Evolutionary conservation across 2,888 invertebrate genomes (phyloP).

Genomic region (Pediacus dermestoides): DNA sequence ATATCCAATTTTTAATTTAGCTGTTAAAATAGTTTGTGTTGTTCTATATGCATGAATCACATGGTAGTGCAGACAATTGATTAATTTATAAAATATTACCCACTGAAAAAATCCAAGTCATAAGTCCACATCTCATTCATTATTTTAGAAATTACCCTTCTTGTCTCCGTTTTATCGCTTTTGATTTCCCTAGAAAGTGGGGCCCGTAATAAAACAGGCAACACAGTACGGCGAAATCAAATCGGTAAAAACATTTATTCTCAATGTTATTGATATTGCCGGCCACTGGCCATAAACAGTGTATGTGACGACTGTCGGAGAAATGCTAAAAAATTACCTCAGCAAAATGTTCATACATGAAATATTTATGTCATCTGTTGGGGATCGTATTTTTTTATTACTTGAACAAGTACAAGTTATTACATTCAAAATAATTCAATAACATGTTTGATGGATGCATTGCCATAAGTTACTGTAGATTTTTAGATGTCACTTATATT

Average conservation of each 20-base stretch:
- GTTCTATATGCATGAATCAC: too few species aligned
- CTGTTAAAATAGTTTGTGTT: too few species aligned
- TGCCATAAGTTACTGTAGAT: too few species aligned
- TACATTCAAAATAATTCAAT: conserved; percentile 8
- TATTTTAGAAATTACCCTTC: too few species aligned
- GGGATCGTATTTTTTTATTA: conserved; percentile 8
- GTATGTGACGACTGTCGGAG: conserved; percentile 43
- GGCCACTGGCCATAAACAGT: conserved; percentile 42
- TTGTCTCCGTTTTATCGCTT: too few species aligned
- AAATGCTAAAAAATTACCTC: conserved; percentile 38
- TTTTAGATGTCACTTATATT: too few species aligned
- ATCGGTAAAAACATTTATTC: conserved; percentile 42
- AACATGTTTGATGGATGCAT: conserved; percentile 1
- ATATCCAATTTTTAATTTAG: too few species aligned
- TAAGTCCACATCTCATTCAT: too few species aligned
- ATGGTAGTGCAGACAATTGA: too few species aligned
- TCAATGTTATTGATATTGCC: conserved; percentile 46
- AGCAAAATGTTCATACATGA: conserved; percentile 31
- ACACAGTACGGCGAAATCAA: conserved; percentile 37
- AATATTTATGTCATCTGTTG: conserved; percentile 9
- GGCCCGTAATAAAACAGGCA: conserved; percentile 27
- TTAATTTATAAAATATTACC: too few species aligned
- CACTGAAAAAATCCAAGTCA: too few species aligned
- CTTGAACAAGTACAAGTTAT: conserved; percentile 7
- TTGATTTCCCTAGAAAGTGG: conserved; percentile 20